Evolutionary conservation across 1,140 invertebrate genomes (phyloP).

Genomic region (Sarcophaga bullata): DNA sequence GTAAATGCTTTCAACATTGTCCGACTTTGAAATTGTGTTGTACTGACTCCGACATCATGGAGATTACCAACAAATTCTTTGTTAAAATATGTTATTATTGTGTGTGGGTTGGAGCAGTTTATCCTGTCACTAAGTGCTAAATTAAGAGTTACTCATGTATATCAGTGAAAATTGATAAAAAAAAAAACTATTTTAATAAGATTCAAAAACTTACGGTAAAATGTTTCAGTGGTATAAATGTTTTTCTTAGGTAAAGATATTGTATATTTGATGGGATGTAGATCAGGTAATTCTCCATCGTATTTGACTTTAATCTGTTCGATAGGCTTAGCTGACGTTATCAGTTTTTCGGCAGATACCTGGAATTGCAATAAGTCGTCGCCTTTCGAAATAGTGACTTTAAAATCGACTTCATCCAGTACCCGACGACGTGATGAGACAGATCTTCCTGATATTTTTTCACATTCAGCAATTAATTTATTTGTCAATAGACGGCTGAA

Average conservation of each 20-base stretch:
- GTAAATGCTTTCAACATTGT: slow-evolving; percentile 79
- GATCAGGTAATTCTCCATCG: slow-evolving; percentile 71
- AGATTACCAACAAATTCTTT: slow-evolving; percentile 73
- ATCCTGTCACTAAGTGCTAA: slow-evolving; percentile 69
- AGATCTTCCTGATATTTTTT: slow-evolving; percentile 70
- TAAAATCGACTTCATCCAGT: slow-evolving; percentile 69
- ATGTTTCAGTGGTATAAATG: slow-evolving; percentile 72
- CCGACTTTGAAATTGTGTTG: slow-evolving; percentile 74
- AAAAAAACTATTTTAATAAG: slow-evolving; percentile 30
- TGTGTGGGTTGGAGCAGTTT: slow-evolving; percentile 73
- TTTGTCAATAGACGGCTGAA: slow-evolving; percentile 74
- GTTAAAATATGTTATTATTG: slow-evolving; percentile 77
- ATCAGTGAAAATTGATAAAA: neutral
- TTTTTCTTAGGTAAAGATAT: slow-evolving; percentile 74
- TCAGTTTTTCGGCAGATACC: slow-evolving; percentile 71
- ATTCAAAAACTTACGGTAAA: slow-evolving; percentile 75
- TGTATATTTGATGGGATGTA: slow-evolving; percentile 77
- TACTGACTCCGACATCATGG: slow-evolving; percentile 73
- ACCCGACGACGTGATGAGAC: slow-evolving; percentile 69
- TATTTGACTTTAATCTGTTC: slow-evolving; percentile 68
- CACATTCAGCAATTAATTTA: slow-evolving; percentile 78
- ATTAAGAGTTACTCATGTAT: slow-evolving; percentile 18
- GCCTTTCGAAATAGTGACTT: slow-evolving; percentile 72
- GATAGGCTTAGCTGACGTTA: slow-evolving; percentile 74
- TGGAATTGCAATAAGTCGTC: slow-evolving; percentile 73